Conservation (phyloP, 92 coral and sea anemone genomes). For the Palythoa caribaeorum region DNA sequence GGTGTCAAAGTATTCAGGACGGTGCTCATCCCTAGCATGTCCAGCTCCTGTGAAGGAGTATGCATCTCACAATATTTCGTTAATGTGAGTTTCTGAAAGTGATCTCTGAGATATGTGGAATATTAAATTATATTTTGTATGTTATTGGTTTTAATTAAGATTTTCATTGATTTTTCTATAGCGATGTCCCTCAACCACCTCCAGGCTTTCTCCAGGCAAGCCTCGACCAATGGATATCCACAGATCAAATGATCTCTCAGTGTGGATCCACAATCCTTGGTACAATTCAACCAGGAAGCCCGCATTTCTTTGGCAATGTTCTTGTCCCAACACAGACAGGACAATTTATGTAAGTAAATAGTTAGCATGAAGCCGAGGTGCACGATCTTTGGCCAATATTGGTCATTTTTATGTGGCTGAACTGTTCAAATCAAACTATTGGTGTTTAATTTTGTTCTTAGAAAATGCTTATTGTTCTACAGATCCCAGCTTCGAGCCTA, state of each 20-base stretch:
- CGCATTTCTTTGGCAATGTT: constrained; percentile 50
- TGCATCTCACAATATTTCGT: constrained; percentile 55
- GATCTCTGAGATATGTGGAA: not conserved
- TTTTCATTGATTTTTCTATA: constrained; percentile 10
- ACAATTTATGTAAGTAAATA: constrained; percentile 31
- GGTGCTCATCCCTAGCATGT: constrained; percentile 56
- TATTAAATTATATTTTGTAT: too few species aligned
- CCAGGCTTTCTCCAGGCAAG: constrained; percentile 42
- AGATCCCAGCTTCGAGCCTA: constrained; percentile 54
- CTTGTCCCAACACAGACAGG: constrained; percentile 29
- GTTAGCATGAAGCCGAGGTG: not conserved
- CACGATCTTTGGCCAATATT: not conserved
- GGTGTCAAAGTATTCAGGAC: not conserved
- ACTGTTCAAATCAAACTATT: not conserved
- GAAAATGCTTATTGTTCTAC: not conserved
- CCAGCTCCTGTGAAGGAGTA: constrained; percentile 58
- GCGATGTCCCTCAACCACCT: not conserved
- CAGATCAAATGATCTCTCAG: constrained; percentile 24
- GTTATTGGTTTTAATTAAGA: not conserved
- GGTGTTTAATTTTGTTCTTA: not conserved
- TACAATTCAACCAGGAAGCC: constrained; percentile 25
- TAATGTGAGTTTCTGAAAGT: constrained; percentile 35
- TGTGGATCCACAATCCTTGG: constrained; percentile 49
- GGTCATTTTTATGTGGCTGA: constrained; percentile 4
- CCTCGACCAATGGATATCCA: constrained; percentile 45